Percentiles rank a stretch among this genome's conserved stretches.
phyloP scores from a whole-genome alignment of 2,888 invertebrate species.

The Cyrtodaria siliqua region DNA sequence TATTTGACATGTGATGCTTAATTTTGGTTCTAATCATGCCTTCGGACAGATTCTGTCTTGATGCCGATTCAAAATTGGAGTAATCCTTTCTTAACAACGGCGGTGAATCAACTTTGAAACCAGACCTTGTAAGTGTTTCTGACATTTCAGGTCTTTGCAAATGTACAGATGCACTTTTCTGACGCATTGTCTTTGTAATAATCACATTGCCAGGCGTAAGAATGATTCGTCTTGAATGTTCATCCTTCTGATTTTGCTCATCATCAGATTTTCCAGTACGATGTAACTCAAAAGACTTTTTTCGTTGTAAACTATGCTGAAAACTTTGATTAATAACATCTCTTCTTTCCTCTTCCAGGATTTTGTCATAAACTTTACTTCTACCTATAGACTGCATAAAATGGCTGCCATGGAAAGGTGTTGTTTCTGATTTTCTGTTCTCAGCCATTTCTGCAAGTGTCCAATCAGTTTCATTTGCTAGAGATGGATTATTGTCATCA shows the following conservation, averaged over 20 bases:
- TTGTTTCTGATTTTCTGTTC: background rate
- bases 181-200: slow-evolving; percentile 21
- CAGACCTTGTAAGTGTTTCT: slow-evolving; percentile 23
- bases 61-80: slow-evolving; percentile 25
- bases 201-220: slow-evolving; percentile 4
- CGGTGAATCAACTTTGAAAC: slow-evolving; percentile 4
- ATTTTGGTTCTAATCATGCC: slow-evolving; percentile 46
- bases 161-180: slow-evolving; percentile 10
- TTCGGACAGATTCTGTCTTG: slow-evolving; percentile 37
- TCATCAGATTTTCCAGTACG: background rate
- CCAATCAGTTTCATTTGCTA: background rate
- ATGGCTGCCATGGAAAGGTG: background rate
- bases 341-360: slow-evolving; percentile 38
- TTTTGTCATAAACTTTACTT: slow-evolving; percentile 49
- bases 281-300: background rate
- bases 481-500: too few species aligned
- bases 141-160: slow-evolving; percentile 13
- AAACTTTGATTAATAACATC: slow-evolving; percentile 4
- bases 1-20: slow-evolving; percentile 54
- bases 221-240: background rate
- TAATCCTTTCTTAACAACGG: slow-evolving; percentile 25
- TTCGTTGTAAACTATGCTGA: too few species aligned
- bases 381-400: slow-evolving; percentile 8
- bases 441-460: slow-evolving; percentile 3
- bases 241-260: background rate